Base-by-base conservation (phyloP, 2,113 vertebrate genomes). In the Morone chrysops region DNA sequence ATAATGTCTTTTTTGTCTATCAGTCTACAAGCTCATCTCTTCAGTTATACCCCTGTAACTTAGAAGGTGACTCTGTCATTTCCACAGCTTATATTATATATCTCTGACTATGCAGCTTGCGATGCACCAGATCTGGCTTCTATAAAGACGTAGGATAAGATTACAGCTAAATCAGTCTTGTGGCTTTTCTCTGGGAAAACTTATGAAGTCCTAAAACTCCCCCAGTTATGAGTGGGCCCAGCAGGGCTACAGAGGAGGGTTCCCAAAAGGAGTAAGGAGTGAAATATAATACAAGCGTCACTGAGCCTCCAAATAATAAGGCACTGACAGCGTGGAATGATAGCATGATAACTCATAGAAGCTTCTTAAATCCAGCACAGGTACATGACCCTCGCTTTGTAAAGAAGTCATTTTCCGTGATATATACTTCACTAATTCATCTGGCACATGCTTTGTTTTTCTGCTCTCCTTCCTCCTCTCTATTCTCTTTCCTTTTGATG, bases 261-360 rank as follows among this genome's bases (percentile, higher is more conserved):
- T 86, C 91, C 87, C 80, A 38, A 87, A 76, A 82, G 78, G 77
- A 90, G 92, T 84, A 94, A 93, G 92, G 92, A 95, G 94, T 95
- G 96, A 97, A 97, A 96, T 93, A 94, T 93, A 95, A 98, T 97
- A 95, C 96, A 92, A 95, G 95, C 93, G 95, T 95, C 96, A 96
- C 95, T 96, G 94, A 97, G 96, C 96, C 94, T 96, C 96, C 92
- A 91, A 95, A 96, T 97, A 97, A 98, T 97, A 96, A 96, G 93
- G 95, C 93, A 94, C 95, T 98, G 97, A 97, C 97, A 97, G 95
- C 91, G 92, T 94, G 96, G 96, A 97, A 96, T 96, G 97, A 97
- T 96, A 95, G 96, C 96, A 96, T 96, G 96, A 97, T 97, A 97
- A 97, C 96, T 97, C 96, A 97, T 91, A 90, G 96, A 94, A 92